Base-by-base conservation (phyloP, 2,888 invertebrate genomes). In the Cacoxenus indagator region DNA sequence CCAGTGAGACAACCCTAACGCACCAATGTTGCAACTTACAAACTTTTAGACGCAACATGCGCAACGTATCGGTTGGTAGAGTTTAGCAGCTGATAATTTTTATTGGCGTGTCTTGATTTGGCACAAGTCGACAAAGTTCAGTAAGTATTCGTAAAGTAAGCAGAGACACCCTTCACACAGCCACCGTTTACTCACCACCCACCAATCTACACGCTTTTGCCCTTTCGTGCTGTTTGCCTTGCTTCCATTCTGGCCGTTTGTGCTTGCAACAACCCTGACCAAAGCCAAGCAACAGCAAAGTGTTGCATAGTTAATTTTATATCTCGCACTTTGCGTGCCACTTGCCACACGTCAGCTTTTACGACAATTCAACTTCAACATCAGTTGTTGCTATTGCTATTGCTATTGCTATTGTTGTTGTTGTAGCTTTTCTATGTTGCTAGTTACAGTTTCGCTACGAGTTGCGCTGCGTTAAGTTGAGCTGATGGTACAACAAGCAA, bases 41-140 rank as follows among this genome's bases (percentile, higher is more conserved):
- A 37, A n/a, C n/a, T n/a, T n/a, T n/a, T n/a, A n/a, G n/a, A n/a
- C n/a, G 59, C n/a, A 57, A 57, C 57, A 51, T 51, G 51, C 51
- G 51, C 22, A 22, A 29, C 29, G 27, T 17, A 26, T 55, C 29
- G 22, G 14, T 37, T n/a, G 43, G 66, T 55, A 77, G 78, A 77
- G 75, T 76, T 76, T 76, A 76, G 75, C 74, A 71, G 68, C 54
- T 72, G 82, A 80, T 80, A 80, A 82, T 80, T 80, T 82, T 74
- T 78, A 80, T 82, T 62, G 61, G 43, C 43, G 61, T 62, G 43
- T 27, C 61, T 37, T 61, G 61, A 61, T 61, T 61, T 37, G 19
- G 19, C 43, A 51, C 51, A 51, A 51, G 17, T 19, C 29, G 31
- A 8, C 6, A 17, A n/a, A n/a, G 55, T 9, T 26, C 26, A 27